Evolutionary conservation across 2,888 invertebrate species (phyloP), one percentile per base, ranked within the genome.

Genomic region (Notocelia uddmanniana): DNA sequence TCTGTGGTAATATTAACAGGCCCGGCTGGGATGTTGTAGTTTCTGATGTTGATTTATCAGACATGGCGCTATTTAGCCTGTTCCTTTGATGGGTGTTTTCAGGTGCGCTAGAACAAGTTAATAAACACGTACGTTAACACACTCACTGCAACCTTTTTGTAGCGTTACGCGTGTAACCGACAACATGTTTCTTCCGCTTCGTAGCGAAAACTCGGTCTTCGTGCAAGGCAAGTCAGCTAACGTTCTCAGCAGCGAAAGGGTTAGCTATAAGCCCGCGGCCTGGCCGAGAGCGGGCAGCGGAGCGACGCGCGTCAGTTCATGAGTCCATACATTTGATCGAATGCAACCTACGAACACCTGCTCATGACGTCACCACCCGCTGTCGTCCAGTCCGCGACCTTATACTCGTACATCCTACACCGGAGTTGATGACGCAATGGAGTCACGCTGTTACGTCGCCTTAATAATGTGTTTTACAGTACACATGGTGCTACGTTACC

Each of bases 1-100:
- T 85, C 74, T 93, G 93, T 13, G 93, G 93, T 64, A 93, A 77
- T 78, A 93, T 85, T 41, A 93, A 83, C 64, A 93, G 78, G 0
- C 93, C 93, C 2, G 93, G 93, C 59, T 92, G 89, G 34, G 85
- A 84, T 26, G 82, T 79, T 11, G 88, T 83, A 11, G 86, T 79
- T 18, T 92, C 93, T n/a, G 86, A 74, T 21, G 83, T 77, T 10
- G 89, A 86, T 79, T 90, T 92, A 48, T 90, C 90, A n/a, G 90
- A 88, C 68, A 86, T 78, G 67, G 80, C 81, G 76, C 88, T 90
- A 76, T 89, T 90, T 68, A 85, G 76, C 78, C 87, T 85, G 72
- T 86, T 88, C 48, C 92, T 86, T 69, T 87, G 85, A 76, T 85
- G 84, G 18, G 81, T 79, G 55, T 74, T 81, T n/a, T 93, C 92